Conservation (phyloP, 2,888 invertebrate species). For the Mayetiola destructor region DNA sequence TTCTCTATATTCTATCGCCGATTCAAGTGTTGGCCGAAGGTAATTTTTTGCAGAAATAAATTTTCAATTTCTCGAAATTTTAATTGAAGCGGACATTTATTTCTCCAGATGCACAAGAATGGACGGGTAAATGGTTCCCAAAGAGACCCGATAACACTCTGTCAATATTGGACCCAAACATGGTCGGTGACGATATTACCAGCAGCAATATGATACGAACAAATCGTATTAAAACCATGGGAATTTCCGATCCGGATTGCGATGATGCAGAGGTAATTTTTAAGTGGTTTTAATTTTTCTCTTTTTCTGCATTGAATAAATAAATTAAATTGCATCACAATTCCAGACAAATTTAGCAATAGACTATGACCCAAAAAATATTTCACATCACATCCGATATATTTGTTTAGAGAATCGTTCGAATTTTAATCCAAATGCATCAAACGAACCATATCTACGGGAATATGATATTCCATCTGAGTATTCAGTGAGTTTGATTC, state of each 20-base stretch:
- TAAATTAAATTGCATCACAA: neutral
- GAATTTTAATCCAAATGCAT: conserved; percentile 36
- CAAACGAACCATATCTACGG: conserved; percentile 36
- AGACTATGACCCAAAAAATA: conserved; percentile 26
- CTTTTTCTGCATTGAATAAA: neutral
- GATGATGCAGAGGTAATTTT: conserved; percentile 4
- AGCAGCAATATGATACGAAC: neutral
- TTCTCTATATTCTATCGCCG: too few species aligned
- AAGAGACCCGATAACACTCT: neutral
- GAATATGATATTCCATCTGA: conserved; percentile 41
- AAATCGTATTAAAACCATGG: neutral
- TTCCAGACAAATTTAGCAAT: conserved; percentile 21
- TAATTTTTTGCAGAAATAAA: too few species aligned
- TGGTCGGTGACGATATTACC: neutral
- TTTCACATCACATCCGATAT: conserved; percentile 30
- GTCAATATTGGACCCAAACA: neutral
- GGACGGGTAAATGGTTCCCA: conserved; percentile 14
- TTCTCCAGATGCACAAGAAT: neutral
- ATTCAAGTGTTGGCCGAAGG: too few species aligned
- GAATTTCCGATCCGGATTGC: neutral
- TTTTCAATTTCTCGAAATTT: too few species aligned
- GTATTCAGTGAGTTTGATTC: conserved; percentile 37
- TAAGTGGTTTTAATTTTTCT: neutral
- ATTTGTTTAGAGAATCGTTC: conserved; percentile 44
- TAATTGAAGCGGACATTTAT: too few species aligned